Conservation (phyloP, 2,113 vertebrate species). For the Dasyprocta punctata region DNA sequence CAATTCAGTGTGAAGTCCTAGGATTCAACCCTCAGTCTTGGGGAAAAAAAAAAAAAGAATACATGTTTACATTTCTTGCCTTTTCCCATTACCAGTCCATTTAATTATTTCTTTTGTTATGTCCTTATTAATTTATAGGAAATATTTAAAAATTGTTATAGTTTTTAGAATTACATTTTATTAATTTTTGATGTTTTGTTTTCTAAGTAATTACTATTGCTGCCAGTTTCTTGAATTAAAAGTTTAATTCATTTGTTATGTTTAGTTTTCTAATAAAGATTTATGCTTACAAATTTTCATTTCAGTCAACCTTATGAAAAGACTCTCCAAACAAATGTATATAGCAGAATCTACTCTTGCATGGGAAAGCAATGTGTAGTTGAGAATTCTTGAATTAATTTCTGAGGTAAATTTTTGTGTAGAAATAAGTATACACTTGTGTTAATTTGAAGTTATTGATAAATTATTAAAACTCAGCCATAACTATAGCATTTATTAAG, state of each 20-base stretch:
- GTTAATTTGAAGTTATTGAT: background rate
- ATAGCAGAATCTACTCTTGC: background rate
- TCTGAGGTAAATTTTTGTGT: constrained; percentile 23
- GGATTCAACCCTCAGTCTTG: background rate
- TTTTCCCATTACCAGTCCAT: background rate
- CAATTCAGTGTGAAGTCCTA: background rate
- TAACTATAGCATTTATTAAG: background rate
- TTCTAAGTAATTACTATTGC: background rate
- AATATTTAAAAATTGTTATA: background rate
- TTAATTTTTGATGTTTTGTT: background rate
- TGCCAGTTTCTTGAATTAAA: background rate
- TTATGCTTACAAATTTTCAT: background rate
- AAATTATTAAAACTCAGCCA: background rate
- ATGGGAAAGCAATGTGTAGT: background rate
- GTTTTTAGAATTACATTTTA: constrained; percentile 13
- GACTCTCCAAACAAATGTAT: background rate
- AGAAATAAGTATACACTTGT: background rate
- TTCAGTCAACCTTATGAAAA: background rate
- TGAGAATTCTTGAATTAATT: background rate
- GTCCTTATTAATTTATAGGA: background rate
- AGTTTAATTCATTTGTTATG: constrained; percentile 38
- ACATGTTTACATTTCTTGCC: background rate
- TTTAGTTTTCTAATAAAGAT: constrained; percentile 5
- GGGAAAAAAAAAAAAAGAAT: background rate
- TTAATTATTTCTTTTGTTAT: background rate